phyloP scores from a whole-genome alignment of 1,140 invertebrate species.

The Bombyx mori region ASM3026992v2 NC_085124.1:14470001-14470500 shows the following conservation, averaged over 20 bases:
- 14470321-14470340: slow-evolving; percentile 15
- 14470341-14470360: slow-evolving; percentile 17
- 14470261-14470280: neutral
- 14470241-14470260: neutral
- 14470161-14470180: slow-evolving; percentile 1
- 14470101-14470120: too few relatives aligned
- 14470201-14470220: slow-evolving; percentile 8
- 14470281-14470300: neutral
- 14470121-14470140: too few relatives aligned
- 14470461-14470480: slow-evolving; percentile 43
- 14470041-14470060: too few relatives aligned
- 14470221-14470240: slow-evolving; percentile 7
- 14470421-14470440: slow-evolving; percentile 6
- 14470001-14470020: too few relatives aligned
- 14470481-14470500: slow-evolving; percentile 46
- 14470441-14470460: slow-evolving; percentile 45
- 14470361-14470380: neutral
- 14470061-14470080: too few relatives aligned
- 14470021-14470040: too few relatives aligned
- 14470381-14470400: slow-evolving; percentile 5
- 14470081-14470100: too few relatives aligned
- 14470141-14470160: too few relatives aligned
- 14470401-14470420: neutral
- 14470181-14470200: slow-evolving; percentile 9
- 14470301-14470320: neutral